Percentiles rank a stretch among this genome's conserved stretches.
Evolutionary conservation across 2,888 invertebrate genomes (phyloP).

Genomic region (Geophilus truncorum): DNA sequence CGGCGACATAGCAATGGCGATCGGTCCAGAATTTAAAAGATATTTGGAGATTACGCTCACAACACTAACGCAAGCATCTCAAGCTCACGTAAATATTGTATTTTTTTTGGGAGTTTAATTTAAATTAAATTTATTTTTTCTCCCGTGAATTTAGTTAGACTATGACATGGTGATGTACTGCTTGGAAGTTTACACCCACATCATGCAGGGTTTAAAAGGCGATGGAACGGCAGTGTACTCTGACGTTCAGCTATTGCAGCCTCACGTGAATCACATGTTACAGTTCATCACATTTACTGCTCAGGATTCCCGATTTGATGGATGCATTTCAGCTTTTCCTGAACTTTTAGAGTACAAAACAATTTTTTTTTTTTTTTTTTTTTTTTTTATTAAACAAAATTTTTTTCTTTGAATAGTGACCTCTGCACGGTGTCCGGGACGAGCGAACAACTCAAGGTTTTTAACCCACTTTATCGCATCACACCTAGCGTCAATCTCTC

Average conservation of each 20-base stretch:
- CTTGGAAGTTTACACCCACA: constrained; percentile 95
- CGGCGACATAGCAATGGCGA: constrained; percentile 93
- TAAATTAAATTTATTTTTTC: constrained; percentile 16
- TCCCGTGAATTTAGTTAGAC: constrained; percentile 58
- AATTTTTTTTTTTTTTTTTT: too few relatives aligned
- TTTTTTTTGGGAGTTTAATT: too few relatives aligned
- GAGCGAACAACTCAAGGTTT: too few relatives aligned
- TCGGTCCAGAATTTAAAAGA: constrained; percentile 88
- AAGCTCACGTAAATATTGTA: constrained; percentile 76
- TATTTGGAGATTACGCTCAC: constrained; percentile 80
- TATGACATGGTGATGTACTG: constrained; percentile 97
- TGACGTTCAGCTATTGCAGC: constrained; percentile 72
- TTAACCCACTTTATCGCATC: too few relatives aligned
- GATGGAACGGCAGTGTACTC: constrained; percentile 56
- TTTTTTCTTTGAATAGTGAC: too few relatives aligned
- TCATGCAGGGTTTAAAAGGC: constrained; percentile 91
- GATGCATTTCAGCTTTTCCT: constrained; percentile 76
- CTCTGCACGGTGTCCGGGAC: too few relatives aligned
- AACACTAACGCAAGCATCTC: constrained; percentile 81
- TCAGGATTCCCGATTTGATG: constrained; percentile 75
- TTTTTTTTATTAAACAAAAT: too few relatives aligned
- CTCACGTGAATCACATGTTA: constrained; percentile 81
- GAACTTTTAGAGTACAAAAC: too few relatives aligned
- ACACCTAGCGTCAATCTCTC: too few relatives aligned
- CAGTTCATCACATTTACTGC: constrained; percentile 82